phyloP scores from a whole-genome alignment of 2,113 vertebrate species.

The Nasalis larvatus region DNA sequence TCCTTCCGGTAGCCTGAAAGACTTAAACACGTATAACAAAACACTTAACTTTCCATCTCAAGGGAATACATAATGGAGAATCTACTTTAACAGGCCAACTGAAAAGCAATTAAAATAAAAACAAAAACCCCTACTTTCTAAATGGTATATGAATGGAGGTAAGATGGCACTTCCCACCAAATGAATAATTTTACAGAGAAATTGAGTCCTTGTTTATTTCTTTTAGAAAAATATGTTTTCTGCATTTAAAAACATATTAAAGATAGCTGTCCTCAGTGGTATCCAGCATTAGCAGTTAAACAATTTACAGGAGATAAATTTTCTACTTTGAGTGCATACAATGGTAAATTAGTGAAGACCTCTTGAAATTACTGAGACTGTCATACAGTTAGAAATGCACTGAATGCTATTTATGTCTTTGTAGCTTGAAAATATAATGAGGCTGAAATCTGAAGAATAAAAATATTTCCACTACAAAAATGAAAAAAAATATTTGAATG shows the following conservation, averaged over 20 bases:
- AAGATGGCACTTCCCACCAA: not conserved
- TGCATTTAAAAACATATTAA: slow-evolving; percentile 25
- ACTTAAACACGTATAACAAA: not conserved
- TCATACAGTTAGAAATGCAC: slow-evolving; percentile 19
- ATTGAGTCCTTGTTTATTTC: slow-evolving; percentile 28
- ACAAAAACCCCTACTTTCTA: not conserved
- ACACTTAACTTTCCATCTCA: not conserved
- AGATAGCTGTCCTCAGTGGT: not conserved
- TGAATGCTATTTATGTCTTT: slow-evolving; percentile 57
- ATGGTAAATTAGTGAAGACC: not conserved
- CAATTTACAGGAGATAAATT: slow-evolving; percentile 10
- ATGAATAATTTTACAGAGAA: not conserved
- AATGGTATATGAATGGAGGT: not conserved
- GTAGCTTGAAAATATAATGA: slow-evolving; percentile 62
- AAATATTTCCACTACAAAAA: slow-evolving; percentile 66
- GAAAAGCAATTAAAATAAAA: not conserved
- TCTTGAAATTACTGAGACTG: slow-evolving; percentile 42
- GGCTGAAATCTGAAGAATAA: slow-evolving; percentile 57
- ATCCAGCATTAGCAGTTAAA: not conserved
- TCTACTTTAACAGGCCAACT: not conserved
- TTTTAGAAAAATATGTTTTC: slow-evolving; percentile 32
- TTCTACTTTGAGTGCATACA: not conserved
- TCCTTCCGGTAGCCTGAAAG: not conserved
- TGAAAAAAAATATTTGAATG: slow-evolving; percentile 45
- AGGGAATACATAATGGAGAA: slow-evolving; percentile 4